A percentile compares a stretch with the other conserved stretches of the same genome.
Conservation (phyloP, 2,113 vertebrate genomes). For the Actenoides hombroni region DNA sequence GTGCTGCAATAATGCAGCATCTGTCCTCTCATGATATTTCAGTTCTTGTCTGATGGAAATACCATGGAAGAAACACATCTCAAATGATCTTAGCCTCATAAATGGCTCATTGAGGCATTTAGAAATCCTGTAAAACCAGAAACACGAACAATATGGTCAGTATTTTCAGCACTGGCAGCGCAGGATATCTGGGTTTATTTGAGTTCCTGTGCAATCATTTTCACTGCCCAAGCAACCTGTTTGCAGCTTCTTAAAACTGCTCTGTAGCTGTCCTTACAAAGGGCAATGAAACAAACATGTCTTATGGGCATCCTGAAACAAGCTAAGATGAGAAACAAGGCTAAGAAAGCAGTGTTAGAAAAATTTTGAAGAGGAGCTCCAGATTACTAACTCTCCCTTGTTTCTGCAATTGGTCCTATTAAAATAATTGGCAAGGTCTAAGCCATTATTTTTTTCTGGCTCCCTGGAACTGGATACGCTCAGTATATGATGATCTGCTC, state of each 20-base stretch:
- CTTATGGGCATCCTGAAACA: neutral
- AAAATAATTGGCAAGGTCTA: neutral
- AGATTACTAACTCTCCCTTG: neutral
- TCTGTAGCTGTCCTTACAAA: neutral
- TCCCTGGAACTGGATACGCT: neutral
- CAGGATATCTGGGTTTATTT: constrained; percentile 1
- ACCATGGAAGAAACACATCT: neutral
- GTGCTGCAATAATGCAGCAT: neutral
- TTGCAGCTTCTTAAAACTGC: neutral
- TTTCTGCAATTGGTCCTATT: neutral
- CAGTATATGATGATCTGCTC: neutral
- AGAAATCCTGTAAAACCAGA: neutral
- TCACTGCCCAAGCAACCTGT: neutral
- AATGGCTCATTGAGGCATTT: constrained; percentile 5
- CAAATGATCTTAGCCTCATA: neutral
- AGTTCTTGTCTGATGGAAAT: neutral
- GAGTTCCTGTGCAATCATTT: neutral
- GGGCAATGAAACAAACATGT: neutral
- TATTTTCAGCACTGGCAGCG: neutral
- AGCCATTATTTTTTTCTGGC: neutral
- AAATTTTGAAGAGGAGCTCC: neutral
- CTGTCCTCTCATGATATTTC: neutral
- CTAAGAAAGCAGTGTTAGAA: neutral
- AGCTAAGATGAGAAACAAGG: neutral
- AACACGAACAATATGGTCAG: neutral